Evolutionary conservation across 2,113 vertebrate species (phyloP).

Genomic region (Agapornis roseicollis): DNA sequence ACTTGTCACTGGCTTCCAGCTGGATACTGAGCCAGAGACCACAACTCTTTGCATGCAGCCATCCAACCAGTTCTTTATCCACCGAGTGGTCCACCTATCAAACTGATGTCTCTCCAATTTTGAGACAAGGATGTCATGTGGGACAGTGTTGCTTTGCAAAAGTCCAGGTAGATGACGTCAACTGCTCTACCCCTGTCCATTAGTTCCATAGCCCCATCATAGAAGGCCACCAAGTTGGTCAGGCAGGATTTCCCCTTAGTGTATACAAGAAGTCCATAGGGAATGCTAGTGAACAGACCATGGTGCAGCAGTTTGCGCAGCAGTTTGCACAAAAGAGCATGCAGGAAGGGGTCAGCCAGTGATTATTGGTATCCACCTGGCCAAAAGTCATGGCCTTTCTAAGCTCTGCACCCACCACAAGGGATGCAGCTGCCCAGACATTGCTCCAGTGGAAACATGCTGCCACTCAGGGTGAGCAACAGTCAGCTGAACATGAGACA

Average conservation of each 20-base stretch:
- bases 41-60: no score
- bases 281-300: background rate
- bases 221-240: background rate
- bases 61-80: background rate
- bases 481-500: background rate
- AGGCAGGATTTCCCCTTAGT: background rate
- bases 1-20: no score
- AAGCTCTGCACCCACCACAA: background rate
- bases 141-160: background rate
- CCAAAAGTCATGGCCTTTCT: background rate
- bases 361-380: background rate
- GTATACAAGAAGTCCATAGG: background rate
- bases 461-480: background rate
- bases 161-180: background rate
- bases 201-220: background rate
- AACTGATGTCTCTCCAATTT: background rate
- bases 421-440: background rate
- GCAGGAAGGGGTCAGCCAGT: background rate
- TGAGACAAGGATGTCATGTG: background rate
- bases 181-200: background rate
- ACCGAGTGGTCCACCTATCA: background rate
- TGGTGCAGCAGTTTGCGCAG: background rate
- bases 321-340: background rate
- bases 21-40: no score
- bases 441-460: no score